phyloP scores from a whole-genome alignment of 2,797 vertebrate genomes.

The Microctenopoma lineatum region DNA sequence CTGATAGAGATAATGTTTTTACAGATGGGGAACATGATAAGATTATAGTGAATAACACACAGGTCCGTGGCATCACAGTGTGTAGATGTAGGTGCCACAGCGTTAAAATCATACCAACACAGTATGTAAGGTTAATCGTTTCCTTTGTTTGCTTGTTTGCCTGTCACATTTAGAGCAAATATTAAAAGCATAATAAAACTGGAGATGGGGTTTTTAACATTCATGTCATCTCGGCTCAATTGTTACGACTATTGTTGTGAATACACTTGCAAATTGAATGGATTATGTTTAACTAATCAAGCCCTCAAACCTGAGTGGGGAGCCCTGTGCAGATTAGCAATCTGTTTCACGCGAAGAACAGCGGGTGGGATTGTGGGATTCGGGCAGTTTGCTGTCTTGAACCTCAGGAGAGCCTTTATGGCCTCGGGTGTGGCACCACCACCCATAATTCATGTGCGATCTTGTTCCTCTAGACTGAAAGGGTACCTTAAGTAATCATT shows the following conservation, averaged over 20 bases:
- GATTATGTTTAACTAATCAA: background rate
- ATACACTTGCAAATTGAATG: background rate
- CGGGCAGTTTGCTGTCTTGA: conserved; percentile 24
- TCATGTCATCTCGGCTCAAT: conserved; percentile 4
- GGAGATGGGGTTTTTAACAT: background rate
- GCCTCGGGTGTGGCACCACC: conserved; percentile 51
- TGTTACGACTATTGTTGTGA: conserved; percentile 4
- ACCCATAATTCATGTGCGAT: conserved; percentile 54
- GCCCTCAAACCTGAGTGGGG: conserved; percentile 7
- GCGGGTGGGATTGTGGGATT: conserved; percentile 31
- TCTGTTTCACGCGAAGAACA: background rate
- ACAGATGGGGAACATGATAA: background rate
- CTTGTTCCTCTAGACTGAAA: conserved; percentile 48
- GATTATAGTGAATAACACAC: background rate
- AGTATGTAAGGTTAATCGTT: background rate
- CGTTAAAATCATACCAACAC: background rate
- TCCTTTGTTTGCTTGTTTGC: background rate
- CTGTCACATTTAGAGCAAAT: background rate
- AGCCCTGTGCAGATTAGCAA: background rate
- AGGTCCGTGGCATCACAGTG: no score
- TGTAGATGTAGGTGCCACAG: no score
- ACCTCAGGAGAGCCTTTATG: conserved; percentile 14
- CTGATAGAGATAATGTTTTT: background rate
- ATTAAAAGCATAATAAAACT: no score
- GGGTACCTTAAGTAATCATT: conserved; percentile 17